Evolutionary conservation across 1,140 invertebrate species (phyloP).

Genomic region (Cardiocondyla obscurior): DNA sequence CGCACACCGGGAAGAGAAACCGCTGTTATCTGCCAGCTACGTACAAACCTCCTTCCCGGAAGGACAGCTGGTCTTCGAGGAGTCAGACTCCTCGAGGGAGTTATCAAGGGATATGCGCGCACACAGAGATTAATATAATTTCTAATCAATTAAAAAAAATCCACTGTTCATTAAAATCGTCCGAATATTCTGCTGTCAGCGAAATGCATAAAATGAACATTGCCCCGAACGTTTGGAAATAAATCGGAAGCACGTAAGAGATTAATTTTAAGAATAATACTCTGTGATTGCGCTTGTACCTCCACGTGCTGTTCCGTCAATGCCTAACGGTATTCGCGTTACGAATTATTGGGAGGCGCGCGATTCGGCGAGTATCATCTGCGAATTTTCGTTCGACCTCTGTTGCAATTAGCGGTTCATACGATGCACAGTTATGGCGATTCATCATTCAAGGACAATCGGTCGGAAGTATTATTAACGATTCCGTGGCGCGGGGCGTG

Average conservation of each 20-base stretch:
- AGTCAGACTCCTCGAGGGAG: constrained; percentile 57
- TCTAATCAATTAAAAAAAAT: neutral
- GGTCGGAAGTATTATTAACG: constrained; percentile 55
- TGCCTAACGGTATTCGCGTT: neutral
- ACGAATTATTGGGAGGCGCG: neutral
- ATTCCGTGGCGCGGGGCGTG: constrained; percentile 32
- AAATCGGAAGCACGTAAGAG: too few relatives aligned
- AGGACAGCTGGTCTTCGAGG: constrained; percentile 75
- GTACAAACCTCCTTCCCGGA: constrained; percentile 68
- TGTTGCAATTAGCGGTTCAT: constrained; percentile 55
- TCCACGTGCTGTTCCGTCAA: neutral
- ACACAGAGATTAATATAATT: neutral
- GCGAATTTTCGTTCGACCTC: constrained; percentile 25
- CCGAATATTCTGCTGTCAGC: neutral
- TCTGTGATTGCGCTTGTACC: neutral
- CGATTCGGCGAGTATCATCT: constrained; percentile 12
- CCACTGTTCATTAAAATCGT: neutral
- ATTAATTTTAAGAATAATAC: neutral
- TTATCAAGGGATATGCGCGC: neutral
- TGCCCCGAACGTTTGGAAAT: too few relatives aligned
- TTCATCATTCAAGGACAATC: constrained; percentile 58
- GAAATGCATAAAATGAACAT: neutral
- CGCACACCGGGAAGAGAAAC: neutral
- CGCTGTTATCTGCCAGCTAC: constrained; percentile 57
- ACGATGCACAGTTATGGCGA: constrained; percentile 26